Percentiles rank a stretch among this genome's conserved stretches.
These are phyloP conservation scores for Anoplopoma fimbria DNA, from an alignment of 2,113 vertebrate genomes.

Conservation along the genomic window DNA sequence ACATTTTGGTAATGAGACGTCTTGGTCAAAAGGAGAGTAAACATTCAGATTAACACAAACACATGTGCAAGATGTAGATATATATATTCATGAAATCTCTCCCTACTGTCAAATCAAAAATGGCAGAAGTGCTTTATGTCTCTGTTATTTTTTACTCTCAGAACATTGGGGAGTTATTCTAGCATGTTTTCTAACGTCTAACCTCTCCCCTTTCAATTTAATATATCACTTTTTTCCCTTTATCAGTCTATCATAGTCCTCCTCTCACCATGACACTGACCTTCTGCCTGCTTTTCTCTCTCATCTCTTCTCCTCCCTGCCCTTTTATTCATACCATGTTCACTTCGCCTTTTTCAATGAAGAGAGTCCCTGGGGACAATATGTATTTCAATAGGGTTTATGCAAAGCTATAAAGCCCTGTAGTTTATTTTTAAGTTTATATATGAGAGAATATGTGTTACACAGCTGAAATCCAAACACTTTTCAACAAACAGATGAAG, in stretches of 20 bases:
- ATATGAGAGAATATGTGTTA: not conserved
- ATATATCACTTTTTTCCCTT: not conserved
- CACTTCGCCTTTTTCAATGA: constrained; percentile 48
- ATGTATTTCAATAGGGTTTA: constrained; percentile 26
- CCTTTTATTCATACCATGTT: too few species aligned
- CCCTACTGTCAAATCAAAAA: not conserved
- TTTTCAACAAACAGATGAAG: not conserved
- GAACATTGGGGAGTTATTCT: not conserved
- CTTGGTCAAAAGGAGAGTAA: constrained; percentile 48
- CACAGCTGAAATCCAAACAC: not conserved
- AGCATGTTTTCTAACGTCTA: not conserved
- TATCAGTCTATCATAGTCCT: not conserved
- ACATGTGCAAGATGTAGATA: constrained; percentile 21
- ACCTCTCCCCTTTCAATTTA: not conserved
- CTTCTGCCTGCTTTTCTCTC: too few species aligned
- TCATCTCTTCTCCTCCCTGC: too few species aligned
- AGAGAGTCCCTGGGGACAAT: constrained; percentile 1
- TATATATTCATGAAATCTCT: constrained; percentile 56
- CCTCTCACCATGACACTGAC: too few species aligned
- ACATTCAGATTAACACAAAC: constrained; percentile 9
- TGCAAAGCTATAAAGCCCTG: constrained; percentile 19
- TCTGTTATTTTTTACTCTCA: constrained; percentile 4
- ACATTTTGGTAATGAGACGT: constrained; percentile 50
- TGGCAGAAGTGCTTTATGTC: not conserved
- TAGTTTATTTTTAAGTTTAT: constrained; percentile 27